phyloP scores from a whole-genome alignment of 1,140 invertebrate genomes.

The Microplitis demolitor region DNA sequence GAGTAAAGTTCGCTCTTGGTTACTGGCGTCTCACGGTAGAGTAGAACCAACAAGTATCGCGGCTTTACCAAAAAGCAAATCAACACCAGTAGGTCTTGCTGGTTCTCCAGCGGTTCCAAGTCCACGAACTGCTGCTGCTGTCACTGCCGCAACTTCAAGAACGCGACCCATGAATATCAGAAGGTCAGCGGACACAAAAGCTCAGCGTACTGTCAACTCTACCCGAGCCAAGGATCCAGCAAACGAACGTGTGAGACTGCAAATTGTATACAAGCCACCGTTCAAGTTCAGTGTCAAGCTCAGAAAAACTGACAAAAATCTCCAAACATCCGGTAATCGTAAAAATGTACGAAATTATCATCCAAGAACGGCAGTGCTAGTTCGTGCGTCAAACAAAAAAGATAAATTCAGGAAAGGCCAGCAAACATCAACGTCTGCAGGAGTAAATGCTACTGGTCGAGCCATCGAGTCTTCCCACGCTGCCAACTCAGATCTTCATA shows the following conservation, averaged over 20 bases:
- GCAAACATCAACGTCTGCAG: constrained; percentile 1
- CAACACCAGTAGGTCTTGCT: constrained; percentile 70
- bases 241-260: constrained; percentile 73
- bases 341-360: constrained; percentile 21
- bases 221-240: constrained; percentile 48
- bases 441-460: constrained; percentile 27
- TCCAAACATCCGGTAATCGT: constrained; percentile 35
- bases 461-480: constrained; percentile 42
- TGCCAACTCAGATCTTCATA: constrained; percentile 65
- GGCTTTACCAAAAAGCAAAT: constrained; percentile 70
- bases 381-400: constrained; percentile 51
- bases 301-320: constrained; percentile 68
- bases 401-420: constrained; percentile 46
- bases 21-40: constrained; percentile 71
- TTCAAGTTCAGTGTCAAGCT: constrained; percentile 83
- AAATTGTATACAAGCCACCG: constrained; percentile 84
- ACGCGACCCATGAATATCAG: constrained; percentile 41
- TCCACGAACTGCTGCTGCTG: constrained; percentile 22
- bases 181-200: constrained; percentile 43
- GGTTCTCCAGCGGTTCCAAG: constrained; percentile 40
- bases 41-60: constrained; percentile 42
- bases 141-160: constrained; percentile 21
- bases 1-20: constrained; percentile 82
- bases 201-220: constrained; percentile 34
- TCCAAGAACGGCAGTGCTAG: constrained; percentile 60